Percentiles rank a stretch among this genome's conserved stretches.
phyloP scores from a whole-genome alignment of 2,113 vertebrate genomes.

The Capra hircus region DNA sequence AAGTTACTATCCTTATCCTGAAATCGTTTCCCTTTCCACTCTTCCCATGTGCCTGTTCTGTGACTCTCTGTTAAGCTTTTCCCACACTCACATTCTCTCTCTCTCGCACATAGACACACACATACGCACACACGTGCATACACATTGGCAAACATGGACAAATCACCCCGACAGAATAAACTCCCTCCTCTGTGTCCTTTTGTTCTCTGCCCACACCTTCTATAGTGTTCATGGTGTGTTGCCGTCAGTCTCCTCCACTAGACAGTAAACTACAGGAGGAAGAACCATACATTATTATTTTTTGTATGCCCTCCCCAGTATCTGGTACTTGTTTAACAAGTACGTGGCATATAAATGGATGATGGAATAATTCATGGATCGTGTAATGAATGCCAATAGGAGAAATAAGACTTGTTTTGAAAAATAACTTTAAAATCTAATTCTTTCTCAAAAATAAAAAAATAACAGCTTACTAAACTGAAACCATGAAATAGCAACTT shows the following conservation, averaged over 20 bases:
- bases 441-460: background rate
- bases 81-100: background rate
- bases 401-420: background rate
- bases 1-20: background rate
- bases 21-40: background rate
- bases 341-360: background rate
- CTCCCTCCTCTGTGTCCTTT: background rate
- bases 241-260: background rate
- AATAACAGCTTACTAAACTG: background rate
- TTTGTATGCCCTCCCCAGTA: background rate
- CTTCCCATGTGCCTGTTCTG: background rate
- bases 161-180: background rate
- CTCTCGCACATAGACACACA: background rate
- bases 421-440: background rate
- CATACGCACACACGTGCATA: too few species aligned
- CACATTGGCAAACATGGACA: background rate
- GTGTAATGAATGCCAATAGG: background rate
- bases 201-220: background rate
- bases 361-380: background rate
- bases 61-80: background rate
- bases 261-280: background rate
- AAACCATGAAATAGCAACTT: background rate
- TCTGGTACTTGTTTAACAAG: background rate
- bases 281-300: background rate
- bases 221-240: background rate